Conservation (phyloP, 2,113 vertebrate genomes). For the Hippocampus guttulatus region DNA sequence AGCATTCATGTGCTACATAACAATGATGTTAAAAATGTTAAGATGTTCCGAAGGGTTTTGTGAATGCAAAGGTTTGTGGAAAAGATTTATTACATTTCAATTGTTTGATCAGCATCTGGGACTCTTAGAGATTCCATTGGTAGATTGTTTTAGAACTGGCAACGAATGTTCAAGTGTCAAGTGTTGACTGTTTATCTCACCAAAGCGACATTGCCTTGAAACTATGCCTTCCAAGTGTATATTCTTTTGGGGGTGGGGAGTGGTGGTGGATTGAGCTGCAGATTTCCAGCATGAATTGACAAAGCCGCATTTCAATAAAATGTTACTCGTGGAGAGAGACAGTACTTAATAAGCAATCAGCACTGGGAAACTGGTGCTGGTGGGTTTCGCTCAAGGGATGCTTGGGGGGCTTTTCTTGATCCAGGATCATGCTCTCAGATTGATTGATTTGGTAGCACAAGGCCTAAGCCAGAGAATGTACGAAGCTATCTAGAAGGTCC, state of each 20-base stretch:
- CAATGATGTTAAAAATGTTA: too few relatives aligned
- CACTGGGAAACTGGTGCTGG: conserved; percentile 45
- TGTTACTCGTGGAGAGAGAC: conserved; percentile 35
- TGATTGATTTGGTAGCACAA: conserved; percentile 38
- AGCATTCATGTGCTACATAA: too few relatives aligned
- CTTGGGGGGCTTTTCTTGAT: conserved; percentile 54
- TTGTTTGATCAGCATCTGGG: neutral
- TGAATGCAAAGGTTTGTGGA: too few relatives aligned
- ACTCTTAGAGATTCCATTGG: neutral
- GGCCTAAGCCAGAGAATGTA: conserved; percentile 11
- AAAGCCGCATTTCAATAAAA: conserved; percentile 57
- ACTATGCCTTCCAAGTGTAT: conserved; percentile 17
- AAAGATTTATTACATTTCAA: too few relatives aligned
- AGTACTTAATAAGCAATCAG: conserved; percentile 56
- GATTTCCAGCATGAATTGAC: conserved; percentile 50
- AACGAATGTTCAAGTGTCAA: neutral
- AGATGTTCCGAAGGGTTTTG: too few relatives aligned
- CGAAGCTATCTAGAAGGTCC: conserved; percentile 5
- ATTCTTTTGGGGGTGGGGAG: neutral
- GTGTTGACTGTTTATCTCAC: conserved; percentile 6
- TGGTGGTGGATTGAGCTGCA: conserved; percentile 17
- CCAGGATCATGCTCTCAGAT: conserved; percentile 48
- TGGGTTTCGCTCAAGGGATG: conserved; percentile 50
- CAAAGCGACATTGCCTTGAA: conserved; percentile 27
- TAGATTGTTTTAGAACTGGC: neutral